A percentile compares a stretch with the other conserved stretches of the same genome.
Evolutionary conservation across 2,888 invertebrate genomes (phyloP).

Genomic region (Timema cristinae): DNA sequence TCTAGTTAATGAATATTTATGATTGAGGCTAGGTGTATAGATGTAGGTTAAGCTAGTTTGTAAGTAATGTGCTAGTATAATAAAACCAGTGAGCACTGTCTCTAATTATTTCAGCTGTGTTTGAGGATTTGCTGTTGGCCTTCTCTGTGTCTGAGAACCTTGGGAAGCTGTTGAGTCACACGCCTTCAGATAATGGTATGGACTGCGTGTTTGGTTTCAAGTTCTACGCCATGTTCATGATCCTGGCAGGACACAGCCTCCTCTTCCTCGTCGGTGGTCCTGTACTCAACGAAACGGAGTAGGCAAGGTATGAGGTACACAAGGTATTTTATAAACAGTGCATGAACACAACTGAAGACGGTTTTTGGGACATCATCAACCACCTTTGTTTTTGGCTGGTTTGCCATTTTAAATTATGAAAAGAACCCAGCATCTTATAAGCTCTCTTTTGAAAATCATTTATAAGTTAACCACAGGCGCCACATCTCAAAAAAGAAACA

Average conservation of each 20-base stretch:
- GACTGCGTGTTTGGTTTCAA: constrained; percentile 61
- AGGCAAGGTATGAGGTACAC: constrained; percentile 48
- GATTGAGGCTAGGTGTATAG: neutral
- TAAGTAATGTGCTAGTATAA: no score
- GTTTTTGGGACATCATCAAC: neutral
- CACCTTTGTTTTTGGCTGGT: neutral
- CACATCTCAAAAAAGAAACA: no score
- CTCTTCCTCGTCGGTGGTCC: constrained; percentile 65
- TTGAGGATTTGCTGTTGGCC: constrained; percentile 41
- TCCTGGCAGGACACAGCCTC: constrained; percentile 62
- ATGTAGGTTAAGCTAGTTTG: no score
- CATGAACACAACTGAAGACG: neutral
- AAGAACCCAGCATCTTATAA: no score
- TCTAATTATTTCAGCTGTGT: neutral
- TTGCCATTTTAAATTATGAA: no score
- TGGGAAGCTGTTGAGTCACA: constrained; percentile 55
- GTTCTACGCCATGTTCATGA: constrained; percentile 62
- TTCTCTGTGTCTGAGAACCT: constrained; percentile 59
- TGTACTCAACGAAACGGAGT: constrained; percentile 59
- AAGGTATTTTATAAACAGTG: neutral
- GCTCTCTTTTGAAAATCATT: no score
- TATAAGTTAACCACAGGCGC: no score
- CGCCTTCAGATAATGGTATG: constrained; percentile 56
- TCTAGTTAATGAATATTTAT: constrained; percentile 8
- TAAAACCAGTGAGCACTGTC: no score